Percentiles rank a stretch among this genome's conserved stretches.
Conservation (phyloP, 1,140 invertebrate genomes). For the Plodia interpunctella region DNA sequence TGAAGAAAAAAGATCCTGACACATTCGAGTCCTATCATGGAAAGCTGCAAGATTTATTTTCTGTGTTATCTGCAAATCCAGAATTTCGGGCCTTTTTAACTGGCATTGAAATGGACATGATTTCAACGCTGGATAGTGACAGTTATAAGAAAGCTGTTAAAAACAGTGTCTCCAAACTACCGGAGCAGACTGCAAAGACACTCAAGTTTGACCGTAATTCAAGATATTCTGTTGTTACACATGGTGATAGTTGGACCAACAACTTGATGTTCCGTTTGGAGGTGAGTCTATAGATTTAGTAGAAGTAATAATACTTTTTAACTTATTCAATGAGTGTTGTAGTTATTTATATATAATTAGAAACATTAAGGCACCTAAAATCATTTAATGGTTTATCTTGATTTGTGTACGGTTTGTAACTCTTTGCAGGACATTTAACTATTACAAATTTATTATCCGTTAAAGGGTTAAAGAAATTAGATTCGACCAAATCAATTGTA, state of each 20-base stretch:
- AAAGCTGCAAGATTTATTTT: neutral
- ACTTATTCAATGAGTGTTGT: too few relatives aligned
- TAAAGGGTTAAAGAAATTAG: too few relatives aligned
- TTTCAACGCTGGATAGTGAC: constrained; percentile 15
- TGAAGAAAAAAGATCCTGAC: constrained; percentile 59
- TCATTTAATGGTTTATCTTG: too few relatives aligned
- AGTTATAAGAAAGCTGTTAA: constrained; percentile 15
- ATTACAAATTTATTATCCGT: too few relatives aligned
- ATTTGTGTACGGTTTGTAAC: too few relatives aligned
- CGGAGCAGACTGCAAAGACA: neutral
- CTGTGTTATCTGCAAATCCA: neutral
- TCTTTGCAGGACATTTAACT: too few relatives aligned
- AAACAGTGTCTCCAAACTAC: constrained; percentile 9
- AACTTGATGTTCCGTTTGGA: constrained; percentile 27
- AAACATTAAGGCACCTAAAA: too few relatives aligned
- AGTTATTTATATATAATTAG: too few relatives aligned
- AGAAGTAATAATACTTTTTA: too few relatives aligned
- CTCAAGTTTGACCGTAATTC: neutral
- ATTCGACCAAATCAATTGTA: too few relatives aligned
- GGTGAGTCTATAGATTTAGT: constrained; percentile 6
- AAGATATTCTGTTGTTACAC: constrained; percentile 19
- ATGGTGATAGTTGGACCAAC: constrained; percentile 31
- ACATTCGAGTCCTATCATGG: constrained; percentile 26
- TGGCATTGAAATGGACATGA: constrained; percentile 4
- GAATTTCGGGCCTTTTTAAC: neutral